These are phyloP conservation scores for Scomber scombrus DNA, from an alignment of 2,113 vertebrate species.

Conservation along the genomic window DNA sequence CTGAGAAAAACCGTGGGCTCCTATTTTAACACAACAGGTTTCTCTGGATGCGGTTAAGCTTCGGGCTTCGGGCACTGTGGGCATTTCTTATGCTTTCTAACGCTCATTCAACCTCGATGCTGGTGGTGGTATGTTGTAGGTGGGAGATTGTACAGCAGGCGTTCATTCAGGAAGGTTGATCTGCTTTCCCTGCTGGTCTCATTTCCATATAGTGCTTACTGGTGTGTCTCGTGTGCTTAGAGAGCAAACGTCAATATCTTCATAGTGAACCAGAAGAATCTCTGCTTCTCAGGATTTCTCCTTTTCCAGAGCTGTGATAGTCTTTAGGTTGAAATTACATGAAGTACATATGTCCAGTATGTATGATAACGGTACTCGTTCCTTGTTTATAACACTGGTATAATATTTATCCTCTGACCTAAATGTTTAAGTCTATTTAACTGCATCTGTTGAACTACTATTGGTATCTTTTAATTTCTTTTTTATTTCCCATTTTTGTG, in stretches of 20 bases:
- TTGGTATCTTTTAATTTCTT: no score
- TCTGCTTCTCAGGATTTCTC: neutral
- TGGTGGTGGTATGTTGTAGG: constrained; percentile 10
- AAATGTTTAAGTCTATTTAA: no score
- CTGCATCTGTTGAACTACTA: no score
- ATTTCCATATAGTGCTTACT: constrained; percentile 46
- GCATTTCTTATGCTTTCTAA: neutral
- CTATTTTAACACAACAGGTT: neutral
- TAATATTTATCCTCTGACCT: no score
- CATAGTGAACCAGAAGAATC: constrained; percentile 12
- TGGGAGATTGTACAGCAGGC: neutral
- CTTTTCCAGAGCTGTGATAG: neutral
- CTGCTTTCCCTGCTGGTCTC: constrained; percentile 8
- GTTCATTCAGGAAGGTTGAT: constrained; percentile 13
- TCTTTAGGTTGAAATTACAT: neutral
- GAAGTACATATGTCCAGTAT: neutral
- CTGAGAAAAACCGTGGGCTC: constrained; percentile 18
- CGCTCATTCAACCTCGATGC: constrained; percentile 10
- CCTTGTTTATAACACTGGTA: no score
- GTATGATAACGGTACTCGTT: no score
- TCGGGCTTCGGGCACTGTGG: constrained; percentile 4
- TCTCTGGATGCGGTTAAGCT: neutral
- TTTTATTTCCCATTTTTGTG: no score
- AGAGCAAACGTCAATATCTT: neutral
- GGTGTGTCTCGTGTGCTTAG: no score